Base-by-base conservation (phyloP, 2,113 vertebrate genomes). In the Ia io region DNA sequence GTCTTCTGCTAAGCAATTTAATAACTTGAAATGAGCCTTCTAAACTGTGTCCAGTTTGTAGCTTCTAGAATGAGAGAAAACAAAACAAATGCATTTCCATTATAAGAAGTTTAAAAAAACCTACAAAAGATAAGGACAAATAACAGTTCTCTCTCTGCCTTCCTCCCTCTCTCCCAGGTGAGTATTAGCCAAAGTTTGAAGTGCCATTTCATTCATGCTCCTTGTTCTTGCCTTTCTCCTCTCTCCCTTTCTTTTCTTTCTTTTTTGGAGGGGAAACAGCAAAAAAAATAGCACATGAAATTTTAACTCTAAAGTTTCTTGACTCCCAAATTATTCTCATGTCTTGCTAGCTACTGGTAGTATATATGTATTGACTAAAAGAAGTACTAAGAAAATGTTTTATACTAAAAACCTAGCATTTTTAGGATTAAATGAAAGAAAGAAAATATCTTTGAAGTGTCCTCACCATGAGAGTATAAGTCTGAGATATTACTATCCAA, bases 21-120 rank as follows among this genome's bases (percentile, higher is more conserved):
- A 99, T 98, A 97, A 99, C 99, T 98, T 99, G 99, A 98, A 99
- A 99, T 84, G 99, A 98, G 32, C 99, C 99, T 97, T 99, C 99
- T 98, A 99, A 98, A 97, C 98, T 99, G 93, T 99, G 99, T 65
- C 99, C 99, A 9, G 97, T 97, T 96, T 99, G 98, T 98, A 99
- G 99, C 96, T 99, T 99, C 99, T 99, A 97, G 14, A 91, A 97
- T 83, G 51, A 73, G 35, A 80, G 32, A 84, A 86, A 32, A 96
- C 88, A 88, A 65, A 88, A 59, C 1, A 10, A 94, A 90, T 8
- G 70, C 0, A 95, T 32, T 63, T 90, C 32, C 51, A 65, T 76
- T 70, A n/a, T 32, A 37, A 69, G 77, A 40, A n/a, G 23, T 71
- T 9, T 3, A 5, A 63, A 91, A 71, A 85, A 90, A 22, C 2